Base-by-base conservation (phyloP, 2,797 vertebrate genomes). In the Toxotes lorentzi region DNA sequence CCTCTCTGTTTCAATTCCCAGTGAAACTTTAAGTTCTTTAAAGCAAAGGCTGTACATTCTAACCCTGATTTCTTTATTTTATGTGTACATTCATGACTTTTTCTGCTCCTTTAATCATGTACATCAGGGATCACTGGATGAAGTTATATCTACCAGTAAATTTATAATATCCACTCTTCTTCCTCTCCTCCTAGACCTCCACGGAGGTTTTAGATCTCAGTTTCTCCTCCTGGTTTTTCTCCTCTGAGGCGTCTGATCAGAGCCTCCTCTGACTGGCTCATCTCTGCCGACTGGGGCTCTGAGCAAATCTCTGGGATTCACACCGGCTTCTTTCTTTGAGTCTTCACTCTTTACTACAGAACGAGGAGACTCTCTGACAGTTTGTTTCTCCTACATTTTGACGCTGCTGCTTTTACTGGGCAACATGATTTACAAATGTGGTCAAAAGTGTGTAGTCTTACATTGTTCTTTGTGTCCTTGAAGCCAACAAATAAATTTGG, bases 231-330 rank as follows among this genome's bases (percentile, higher is more conserved):
- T 43, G 24, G 67, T 24, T 32, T 58, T 53, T 1, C 23, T 61
- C 61, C 53, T 71, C 54, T 9, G 75, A 69, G 57, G 61, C 35
- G 27, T 54, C 62, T 62, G 41, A 70, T 82, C 78, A 79, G 47
- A 73, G 51, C 45, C 70, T 69, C 41, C 50, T 51, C 30, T 27
- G n/a, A 75, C 70, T 65, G 77, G 78, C 74, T 85, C 78, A 66
- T 43, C n/a, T 51, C 80, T 65, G 63, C 64, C 16, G 61, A 71
- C 41, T 30, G 45, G 24, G 30, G 32, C 61, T 72, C 77, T 58
- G 47, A 83, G 53, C 65, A 71, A 72, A 83, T 81, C 69, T 62
- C 47, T 48, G 78, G 69, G 81, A 83, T 73, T 76, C 51, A 51
- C 77, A 70, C 23, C 61, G 40, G 48, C 35, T 56, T 4, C 11